These are phyloP conservation scores for Maconellicoccus hirsutus DNA, from an alignment of 1,140 invertebrate genomes.

Conservation along the genomic window DNA sequence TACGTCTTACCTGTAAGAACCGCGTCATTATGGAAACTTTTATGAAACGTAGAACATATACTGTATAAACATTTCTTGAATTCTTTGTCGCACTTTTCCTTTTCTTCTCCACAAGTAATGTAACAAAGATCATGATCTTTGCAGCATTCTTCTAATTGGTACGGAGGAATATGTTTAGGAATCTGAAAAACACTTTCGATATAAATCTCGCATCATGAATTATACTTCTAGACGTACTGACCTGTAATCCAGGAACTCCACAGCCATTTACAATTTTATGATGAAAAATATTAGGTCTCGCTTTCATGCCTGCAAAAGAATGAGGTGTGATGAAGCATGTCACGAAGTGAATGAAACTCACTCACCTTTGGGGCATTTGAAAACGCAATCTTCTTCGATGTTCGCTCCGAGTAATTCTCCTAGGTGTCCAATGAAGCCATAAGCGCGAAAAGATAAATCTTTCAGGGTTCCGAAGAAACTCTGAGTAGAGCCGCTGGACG, in stretches of 20 bases:
- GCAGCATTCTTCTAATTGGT: slow-evolving; percentile 72
- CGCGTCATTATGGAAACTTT: background rate
- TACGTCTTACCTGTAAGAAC: background rate
- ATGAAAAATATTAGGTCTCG: background rate
- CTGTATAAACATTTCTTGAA: slow-evolving; percentile 76
- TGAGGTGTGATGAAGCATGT: too few relatives aligned
- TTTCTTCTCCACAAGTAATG: slow-evolving; percentile 72
- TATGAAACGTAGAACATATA: slow-evolving; percentile 43
- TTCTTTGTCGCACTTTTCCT: slow-evolving; percentile 72
- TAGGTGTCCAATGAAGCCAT: background rate
- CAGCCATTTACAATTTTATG: background rate
- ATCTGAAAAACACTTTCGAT: slow-evolving; percentile 23
- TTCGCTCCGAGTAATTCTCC: background rate
- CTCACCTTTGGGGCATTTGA: background rate
- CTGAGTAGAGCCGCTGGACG: background rate
- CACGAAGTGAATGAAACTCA: too few relatives aligned
- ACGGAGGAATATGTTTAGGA: slow-evolving; percentile 54
- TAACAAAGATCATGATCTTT: slow-evolving; percentile 79
- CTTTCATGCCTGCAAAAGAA: background rate
- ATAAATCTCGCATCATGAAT: too few relatives aligned
- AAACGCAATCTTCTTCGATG: background rate
- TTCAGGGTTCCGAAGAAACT: background rate
- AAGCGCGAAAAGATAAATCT: background rate
- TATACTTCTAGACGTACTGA: too few relatives aligned
- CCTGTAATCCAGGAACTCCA: background rate